A percentile compares a stretch with the other conserved stretches of the same genome.
Conservation (phyloP, 2,113 vertebrate species). For the Pelusios castaneus region DNA sequence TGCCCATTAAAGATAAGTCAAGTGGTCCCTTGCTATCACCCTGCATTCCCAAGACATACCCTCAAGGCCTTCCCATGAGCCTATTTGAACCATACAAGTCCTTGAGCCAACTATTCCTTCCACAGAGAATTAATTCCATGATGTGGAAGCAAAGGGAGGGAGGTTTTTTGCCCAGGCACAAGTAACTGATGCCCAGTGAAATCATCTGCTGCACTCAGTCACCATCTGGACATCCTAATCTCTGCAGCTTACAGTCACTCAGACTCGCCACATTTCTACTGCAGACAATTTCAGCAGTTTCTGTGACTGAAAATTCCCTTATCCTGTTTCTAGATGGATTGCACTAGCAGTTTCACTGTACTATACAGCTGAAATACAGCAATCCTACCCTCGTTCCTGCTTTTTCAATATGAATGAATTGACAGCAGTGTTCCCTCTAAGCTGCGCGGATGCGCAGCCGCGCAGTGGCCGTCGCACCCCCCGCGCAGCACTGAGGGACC, state of each 20-base stretch:
- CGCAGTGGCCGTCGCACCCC: no score
- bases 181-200: background rate
- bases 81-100: background rate
- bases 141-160: background rate
- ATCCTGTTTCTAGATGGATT: background rate
- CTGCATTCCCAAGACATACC: rapidly evolving
- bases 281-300: background rate
- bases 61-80: background rate
- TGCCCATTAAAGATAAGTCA: background rate
- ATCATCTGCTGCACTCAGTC: background rate
- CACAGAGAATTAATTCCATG: background rate
- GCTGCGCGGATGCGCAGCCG: no score
- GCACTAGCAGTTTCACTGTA: background rate
- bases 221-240: background rate
- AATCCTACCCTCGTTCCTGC: background rate
- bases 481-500: no score
- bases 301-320: background rate
- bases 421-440: no score
- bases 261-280: background rate
- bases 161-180: background rate
- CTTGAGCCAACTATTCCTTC: background rate
- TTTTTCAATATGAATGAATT: background rate
- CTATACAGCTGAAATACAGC: background rate
- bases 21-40: background rate
- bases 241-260: background rate